These are phyloP conservation scores for Atherinosoma microstoma DNA, from an alignment of 2,797 vertebrate species.

Conservation along the genomic window DNA sequence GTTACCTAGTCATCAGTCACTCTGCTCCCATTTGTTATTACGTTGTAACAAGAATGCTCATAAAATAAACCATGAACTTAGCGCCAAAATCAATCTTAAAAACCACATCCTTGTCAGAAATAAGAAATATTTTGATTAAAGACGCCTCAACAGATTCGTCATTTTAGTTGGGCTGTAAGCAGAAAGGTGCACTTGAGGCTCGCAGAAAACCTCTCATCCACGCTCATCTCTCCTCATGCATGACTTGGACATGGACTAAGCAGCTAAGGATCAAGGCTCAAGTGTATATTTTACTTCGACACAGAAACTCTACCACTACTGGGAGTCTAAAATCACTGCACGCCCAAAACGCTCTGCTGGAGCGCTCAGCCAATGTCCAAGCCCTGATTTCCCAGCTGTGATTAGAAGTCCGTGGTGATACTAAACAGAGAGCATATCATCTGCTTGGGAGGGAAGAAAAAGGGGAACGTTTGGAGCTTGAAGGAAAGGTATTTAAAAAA, in stretches of 20 bases:
- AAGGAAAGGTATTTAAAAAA: slow-evolving; percentile 29
- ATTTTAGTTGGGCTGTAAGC: neutral
- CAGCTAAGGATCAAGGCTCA: slow-evolving; percentile 38
- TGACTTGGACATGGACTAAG: slow-evolving; percentile 58
- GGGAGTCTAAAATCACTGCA: slow-evolving; percentile 54
- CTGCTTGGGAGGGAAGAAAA: slow-evolving; percentile 48
- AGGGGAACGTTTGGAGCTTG: slow-evolving; percentile 22
- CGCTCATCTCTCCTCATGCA: slow-evolving; percentile 47
- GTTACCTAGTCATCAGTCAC: slow-evolving; percentile 67
- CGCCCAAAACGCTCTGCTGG: slow-evolving; percentile 38
- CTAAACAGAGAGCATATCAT: slow-evolving; percentile 68
- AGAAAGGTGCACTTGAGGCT: slow-evolving; percentile 20
- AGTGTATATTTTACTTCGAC: slow-evolving; percentile 68
- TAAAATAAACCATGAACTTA: slow-evolving; percentile 63
- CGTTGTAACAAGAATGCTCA: slow-evolving; percentile 55
- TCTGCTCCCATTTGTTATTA: slow-evolving; percentile 57
- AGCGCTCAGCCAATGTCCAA: slow-evolving; percentile 53
- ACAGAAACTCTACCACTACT: slow-evolving; percentile 35
- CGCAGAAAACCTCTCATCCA: slow-evolving; percentile 38
- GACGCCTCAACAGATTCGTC: neutral
- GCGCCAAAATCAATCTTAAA: slow-evolving; percentile 19
- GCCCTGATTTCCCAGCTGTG: slow-evolving; percentile 64
- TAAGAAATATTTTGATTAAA: slow-evolving; percentile 8
- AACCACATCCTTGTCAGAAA: slow-evolving; percentile 20
- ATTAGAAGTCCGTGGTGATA: slow-evolving; percentile 65